Percentiles rank a stretch among this genome's conserved stretches.
These are phyloP conservation scores for Toxotes lorentzi DNA, from an alignment of 2,797 vertebrate species.

Conservation along the genomic window DNA sequence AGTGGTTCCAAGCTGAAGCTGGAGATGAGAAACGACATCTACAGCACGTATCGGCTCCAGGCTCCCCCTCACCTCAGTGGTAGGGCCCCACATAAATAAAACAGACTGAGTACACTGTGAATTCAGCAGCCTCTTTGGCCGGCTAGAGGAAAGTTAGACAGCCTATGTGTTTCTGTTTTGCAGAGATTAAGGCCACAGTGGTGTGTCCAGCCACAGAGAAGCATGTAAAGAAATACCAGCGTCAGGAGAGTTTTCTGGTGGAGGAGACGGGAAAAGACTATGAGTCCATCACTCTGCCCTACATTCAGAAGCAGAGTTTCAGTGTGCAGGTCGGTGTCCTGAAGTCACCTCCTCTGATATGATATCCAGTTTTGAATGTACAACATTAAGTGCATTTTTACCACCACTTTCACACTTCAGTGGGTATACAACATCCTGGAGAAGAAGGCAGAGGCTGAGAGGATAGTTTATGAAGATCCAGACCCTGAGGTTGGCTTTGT, in stretches of 20 bases:
- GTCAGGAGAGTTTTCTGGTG: conserved; percentile 89
- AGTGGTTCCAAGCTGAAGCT: conserved; percentile 83
- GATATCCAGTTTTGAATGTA: background rate
- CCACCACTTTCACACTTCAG: conserved; percentile 71
- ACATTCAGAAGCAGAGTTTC: conserved; percentile 90
- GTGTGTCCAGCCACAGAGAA: conserved; percentile 95
- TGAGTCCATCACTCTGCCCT: conserved; percentile 88
- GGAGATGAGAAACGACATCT: conserved; percentile 94
- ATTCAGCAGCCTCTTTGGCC: too few species aligned
- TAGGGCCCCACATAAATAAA: conserved; percentile 54
- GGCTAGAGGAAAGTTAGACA: background rate
- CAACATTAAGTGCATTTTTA: background rate
- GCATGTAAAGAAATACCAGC: conserved; percentile 92
- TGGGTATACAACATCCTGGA: conserved; percentile 98
- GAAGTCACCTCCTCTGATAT: background rate
- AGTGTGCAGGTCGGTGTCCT: conserved; percentile 88
- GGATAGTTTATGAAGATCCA: conserved; percentile 92
- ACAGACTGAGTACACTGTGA: background rate
- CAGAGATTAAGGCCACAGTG: conserved; percentile 93
- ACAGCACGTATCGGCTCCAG: conserved; percentile 91
- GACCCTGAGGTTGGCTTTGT: conserved; percentile 90
- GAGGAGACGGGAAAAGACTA: conserved; percentile 91
- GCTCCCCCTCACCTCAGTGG: conserved; percentile 90
- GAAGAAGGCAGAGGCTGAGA: conserved; percentile 94
- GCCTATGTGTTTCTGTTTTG: background rate